Evolutionary conservation across 1,140 invertebrate species (phyloP), one percentile per base, ranked within the genome.

Genomic region (Nautilus pompilius): DNA sequence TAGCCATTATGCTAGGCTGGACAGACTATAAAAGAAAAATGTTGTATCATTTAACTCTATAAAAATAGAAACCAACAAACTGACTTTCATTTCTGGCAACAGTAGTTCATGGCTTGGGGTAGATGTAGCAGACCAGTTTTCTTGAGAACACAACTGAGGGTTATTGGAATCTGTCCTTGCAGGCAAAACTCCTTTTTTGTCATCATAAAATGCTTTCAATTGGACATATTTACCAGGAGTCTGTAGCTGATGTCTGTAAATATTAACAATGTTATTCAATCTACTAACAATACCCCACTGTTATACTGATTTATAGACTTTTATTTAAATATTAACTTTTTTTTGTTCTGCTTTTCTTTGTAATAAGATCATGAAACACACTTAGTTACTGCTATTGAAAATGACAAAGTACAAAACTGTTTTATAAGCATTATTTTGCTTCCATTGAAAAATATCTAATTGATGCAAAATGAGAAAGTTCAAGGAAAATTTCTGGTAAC

Each of bases 161-260:
- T 46, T 46, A 22, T 13, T 3, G 13, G n/a, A 22, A 13, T 46
- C 13, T 17, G n/a, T 30, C 15, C 55, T 63, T 41, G 63, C 46
- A 13, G 71, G 70, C 33, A 81, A 62, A 15, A 71, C 62, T 13
- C 70, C 78, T 65, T 76, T 80, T 58, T 80, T 78, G 49, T 79
- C 77, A 62, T 82, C 75, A 70, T 82, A 83, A 62, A 83, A 83
- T 45, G 76, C 77, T 59, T 75, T 74, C 30, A 83, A 64, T 62
- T 81, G 75, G 20, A 68, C 62, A 64, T 84, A 83, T 26, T 76
- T 80, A 0, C 80, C 80, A 33, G 81, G 81, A 41, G 71, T 77
- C 65, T 84, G 81, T 30, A 84, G 67, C 64, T 82, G 81, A 66
- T 82, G 80, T 61, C 82, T 83, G 69, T 1, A 65, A 69, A n/a